Conservation (phyloP, 2,797 vertebrate species). For the Tadarida brasiliensis region DNA sequence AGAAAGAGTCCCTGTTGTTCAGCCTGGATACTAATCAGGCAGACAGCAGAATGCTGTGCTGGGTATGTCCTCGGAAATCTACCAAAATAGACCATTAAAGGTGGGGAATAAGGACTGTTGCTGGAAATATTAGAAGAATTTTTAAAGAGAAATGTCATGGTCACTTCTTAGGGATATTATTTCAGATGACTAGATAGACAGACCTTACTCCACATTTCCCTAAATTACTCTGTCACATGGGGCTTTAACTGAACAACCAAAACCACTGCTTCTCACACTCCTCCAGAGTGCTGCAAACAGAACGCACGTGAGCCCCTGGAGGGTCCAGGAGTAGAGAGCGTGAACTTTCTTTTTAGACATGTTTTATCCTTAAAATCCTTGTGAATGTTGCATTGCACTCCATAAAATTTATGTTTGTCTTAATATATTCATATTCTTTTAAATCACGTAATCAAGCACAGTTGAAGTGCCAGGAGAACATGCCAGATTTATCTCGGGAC, state of each 20-base stretch:
- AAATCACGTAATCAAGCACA: neutral
- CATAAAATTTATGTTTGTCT: neutral
- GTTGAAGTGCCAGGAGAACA: neutral
- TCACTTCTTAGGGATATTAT: neutral
- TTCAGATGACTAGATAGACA: constrained; percentile 30
- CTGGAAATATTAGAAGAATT: neutral
- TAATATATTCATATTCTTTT: neutral
- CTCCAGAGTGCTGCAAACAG: neutral
- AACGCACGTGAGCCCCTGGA: neutral
- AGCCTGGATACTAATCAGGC: neutral
- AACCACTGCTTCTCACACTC: neutral
- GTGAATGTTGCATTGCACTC: neutral
- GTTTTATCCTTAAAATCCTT: neutral
- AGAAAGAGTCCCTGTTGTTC: neutral
- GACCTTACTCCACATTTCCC: neutral
- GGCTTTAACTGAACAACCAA: neutral
- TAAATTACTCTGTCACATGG: neutral
- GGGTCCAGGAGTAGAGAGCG: neutral
- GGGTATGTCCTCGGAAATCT: neutral
- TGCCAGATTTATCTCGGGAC: neutral
- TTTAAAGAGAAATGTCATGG: neutral
- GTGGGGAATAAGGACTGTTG: neutral
- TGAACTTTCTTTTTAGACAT: neutral
- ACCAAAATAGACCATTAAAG: neutral
- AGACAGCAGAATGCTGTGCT: neutral